phyloP scores from a whole-genome alignment of 2,113 vertebrate species.

The Melozone crissalis region DNA sequence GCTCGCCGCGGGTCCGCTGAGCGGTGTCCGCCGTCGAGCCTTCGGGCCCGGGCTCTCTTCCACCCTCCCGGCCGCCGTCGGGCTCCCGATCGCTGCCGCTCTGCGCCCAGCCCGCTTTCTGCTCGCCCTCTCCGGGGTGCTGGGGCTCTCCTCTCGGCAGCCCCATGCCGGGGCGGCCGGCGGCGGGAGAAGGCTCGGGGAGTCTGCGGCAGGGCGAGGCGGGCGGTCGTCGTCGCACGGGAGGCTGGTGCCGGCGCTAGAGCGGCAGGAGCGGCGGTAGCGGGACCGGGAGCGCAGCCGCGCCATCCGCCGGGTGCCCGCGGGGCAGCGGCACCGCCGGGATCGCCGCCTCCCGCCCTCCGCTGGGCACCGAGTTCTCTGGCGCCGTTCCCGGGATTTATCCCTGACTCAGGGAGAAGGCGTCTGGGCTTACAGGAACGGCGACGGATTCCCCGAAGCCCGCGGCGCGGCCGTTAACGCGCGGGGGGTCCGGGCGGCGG shows the following conservation, averaged over 20 bases:
- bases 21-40: neutral
- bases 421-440: neutral
- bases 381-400: neutral
- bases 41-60: neutral
- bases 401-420: neutral
- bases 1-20: neutral
- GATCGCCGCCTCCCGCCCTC: neutral
- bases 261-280: neutral
- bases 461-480: neutral
- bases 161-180: neutral
- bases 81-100: neutral
- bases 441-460: neutral
- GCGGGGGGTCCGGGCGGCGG: neutral
- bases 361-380: neutral
- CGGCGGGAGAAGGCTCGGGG: neutral
- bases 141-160: neutral
- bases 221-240: neutral
- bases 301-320: neutral
- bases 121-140: neutral
- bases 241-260: neutral
- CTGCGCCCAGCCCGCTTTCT: neutral
- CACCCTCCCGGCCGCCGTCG: neutral
- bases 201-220: neutral
- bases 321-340: neutral
- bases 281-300: neutral